Evolutionary conservation across 2,113 vertebrate species (phyloP).

Genomic region (Aphyosemion australe): DNA sequence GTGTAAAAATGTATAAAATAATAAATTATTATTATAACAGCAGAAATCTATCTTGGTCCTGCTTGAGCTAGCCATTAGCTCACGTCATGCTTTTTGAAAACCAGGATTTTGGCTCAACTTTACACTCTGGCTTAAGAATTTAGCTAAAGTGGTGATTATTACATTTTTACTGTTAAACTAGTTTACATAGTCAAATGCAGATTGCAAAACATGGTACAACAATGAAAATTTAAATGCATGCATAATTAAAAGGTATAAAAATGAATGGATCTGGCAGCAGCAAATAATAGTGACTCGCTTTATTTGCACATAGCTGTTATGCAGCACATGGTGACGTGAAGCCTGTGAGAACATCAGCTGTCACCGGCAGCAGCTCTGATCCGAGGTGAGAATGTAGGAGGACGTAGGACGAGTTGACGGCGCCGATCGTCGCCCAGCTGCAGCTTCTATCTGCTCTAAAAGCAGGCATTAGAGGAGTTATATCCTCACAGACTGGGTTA

Average conservation of each 20-base stretch:
- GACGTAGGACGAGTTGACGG: constrained; percentile 19
- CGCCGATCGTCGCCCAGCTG: constrained; percentile 26
- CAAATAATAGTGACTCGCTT: neutral
- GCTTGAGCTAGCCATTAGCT: too few relatives aligned
- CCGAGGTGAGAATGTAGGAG: constrained; percentile 19
- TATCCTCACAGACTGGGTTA: neutral
- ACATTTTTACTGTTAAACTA: too few relatives aligned
- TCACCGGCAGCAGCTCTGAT: constrained; percentile 18
- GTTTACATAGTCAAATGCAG: neutral
- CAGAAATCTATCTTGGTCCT: too few relatives aligned
- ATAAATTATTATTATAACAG: too few relatives aligned
- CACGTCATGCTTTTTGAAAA: too few relatives aligned
- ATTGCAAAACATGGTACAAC: neutral
- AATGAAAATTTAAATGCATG: neutral
- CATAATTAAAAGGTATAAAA: neutral
- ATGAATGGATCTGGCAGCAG: neutral
- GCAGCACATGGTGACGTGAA: constrained; percentile 7
- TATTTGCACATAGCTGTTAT: neutral
- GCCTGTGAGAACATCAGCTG: constrained; percentile 22
- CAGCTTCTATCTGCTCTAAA: constrained; percentile 12
- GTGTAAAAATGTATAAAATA: neutral
- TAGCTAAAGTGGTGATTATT: too few relatives aligned
- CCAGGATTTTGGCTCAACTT: too few relatives aligned
- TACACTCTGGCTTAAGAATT: too few relatives aligned
- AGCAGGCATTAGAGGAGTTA: constrained; percentile 4